phyloP scores from a whole-genome alignment of 2,113 vertebrate species.

The Plotosus lineatus region DNA sequence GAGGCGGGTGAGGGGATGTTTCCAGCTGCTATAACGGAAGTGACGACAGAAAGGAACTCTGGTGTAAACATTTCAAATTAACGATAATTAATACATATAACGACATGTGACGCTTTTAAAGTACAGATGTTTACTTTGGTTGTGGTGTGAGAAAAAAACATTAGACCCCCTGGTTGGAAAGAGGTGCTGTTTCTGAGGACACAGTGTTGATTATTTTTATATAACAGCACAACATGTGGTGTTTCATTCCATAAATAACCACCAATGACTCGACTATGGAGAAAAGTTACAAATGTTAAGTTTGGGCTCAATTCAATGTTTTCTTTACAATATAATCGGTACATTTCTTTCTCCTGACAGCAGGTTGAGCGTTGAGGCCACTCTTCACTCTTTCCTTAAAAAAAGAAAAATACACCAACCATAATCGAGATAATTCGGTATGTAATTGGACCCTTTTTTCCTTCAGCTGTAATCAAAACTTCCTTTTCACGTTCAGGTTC shows the following conservation, averaged over 20 bases:
- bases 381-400: conserved; percentile 1
- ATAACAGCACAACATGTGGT: not conserved
- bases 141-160: not conserved
- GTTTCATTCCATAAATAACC: not conserved
- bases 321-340: not conserved
- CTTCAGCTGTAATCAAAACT: conserved; percentile 24
- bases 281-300: not conserved
- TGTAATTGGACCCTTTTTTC: conserved; percentile 30
- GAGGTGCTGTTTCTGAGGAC: not conserved
- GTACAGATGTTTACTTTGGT: too few relatives aligned
- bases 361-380: not conserved
- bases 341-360: not conserved
- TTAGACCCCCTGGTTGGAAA: not conserved
- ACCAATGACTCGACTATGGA: not conserved
- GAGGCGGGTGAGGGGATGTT: not conserved
- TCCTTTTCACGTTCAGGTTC: conserved; percentile 33
- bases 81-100: not conserved
- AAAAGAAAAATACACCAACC: not conserved
- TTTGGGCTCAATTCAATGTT: not conserved
- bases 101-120: too few relatives aligned
- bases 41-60: not conserved
- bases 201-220: not conserved
- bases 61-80: not conserved
- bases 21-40: not conserved
- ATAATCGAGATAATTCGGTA: conserved; percentile 38